phyloP scores from a whole-genome alignment of 2,888 invertebrate genomes.

The Drosophila quinaria region DNA sequence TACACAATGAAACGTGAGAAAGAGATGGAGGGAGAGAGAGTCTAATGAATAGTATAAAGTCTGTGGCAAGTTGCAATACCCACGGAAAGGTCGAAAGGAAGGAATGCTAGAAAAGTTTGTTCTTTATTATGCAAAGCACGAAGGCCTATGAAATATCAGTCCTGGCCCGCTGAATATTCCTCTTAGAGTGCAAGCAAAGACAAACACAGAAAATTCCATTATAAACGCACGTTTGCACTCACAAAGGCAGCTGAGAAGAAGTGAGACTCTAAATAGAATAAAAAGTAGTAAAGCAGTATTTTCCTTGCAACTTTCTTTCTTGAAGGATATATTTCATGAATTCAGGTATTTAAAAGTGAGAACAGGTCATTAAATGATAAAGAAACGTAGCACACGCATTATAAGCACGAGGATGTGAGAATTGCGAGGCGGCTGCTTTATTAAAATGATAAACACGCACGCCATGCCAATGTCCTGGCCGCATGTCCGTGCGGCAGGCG shows the following conservation, averaged over 20 bases:
- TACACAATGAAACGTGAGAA: too few relatives aligned
- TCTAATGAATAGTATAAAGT: constrained; percentile 31
- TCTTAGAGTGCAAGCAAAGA: constrained; percentile 49
- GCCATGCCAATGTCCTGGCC: constrained; percentile 52
- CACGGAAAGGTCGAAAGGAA: neutral
- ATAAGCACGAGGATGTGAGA: constrained; percentile 15
- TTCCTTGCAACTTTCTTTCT: constrained; percentile 11
- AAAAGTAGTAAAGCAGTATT: constrained; percentile 34
- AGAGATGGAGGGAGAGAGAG: constrained; percentile 4
- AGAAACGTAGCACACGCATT: constrained; percentile 60
- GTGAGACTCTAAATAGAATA: constrained; percentile 4
- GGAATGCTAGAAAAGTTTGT: constrained; percentile 39
- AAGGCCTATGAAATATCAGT: constrained; percentile 43
- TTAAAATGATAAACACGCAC: constrained; percentile 69
- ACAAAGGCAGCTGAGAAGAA: constrained; percentile 37
- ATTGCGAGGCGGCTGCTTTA: constrained; percentile 56
- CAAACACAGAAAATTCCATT: constrained; percentile 71
- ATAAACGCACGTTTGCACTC: constrained; percentile 74
- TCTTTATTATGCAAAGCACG: constrained; percentile 71
- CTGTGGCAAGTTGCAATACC: constrained; percentile 47
- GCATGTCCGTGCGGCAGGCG: constrained; percentile 70
- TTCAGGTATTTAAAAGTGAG: constrained; percentile 65
- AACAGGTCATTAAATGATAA: constrained; percentile 73
- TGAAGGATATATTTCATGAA: constrained; percentile 37
- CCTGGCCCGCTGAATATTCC: constrained; percentile 42